phyloP scores from a whole-genome alignment of 2,888 invertebrate genomes.

The Drosophila quasianomalipes region DNA sequence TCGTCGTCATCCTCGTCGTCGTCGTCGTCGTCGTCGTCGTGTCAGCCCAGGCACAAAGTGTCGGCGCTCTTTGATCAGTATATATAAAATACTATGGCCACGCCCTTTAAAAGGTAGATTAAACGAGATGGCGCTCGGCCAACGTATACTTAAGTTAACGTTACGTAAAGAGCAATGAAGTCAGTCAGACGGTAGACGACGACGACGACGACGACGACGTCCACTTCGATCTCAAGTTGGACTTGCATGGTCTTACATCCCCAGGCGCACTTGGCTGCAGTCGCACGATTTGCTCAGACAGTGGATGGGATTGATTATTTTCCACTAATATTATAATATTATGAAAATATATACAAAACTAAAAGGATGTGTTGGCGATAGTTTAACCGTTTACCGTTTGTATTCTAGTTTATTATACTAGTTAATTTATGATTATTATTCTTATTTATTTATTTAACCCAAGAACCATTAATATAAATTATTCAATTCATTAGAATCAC shows the following conservation, averaged over 20 bases:
- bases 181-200: slow-evolving; percentile 65
- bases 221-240: slow-evolving; percentile 30
- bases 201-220: slow-evolving; percentile 38
- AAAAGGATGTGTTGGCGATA: not conserved
- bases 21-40: slow-evolving; percentile 44
- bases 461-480: not conserved
- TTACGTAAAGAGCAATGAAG: slow-evolving; percentile 82
- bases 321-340: not conserved
- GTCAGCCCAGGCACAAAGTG: slow-evolving; percentile 83
- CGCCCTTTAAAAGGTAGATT: slow-evolving; percentile 85
- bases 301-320: slow-evolving; percentile 46
- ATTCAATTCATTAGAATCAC: not conserved
- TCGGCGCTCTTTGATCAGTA: slow-evolving; percentile 85
- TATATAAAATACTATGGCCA: slow-evolving; percentile 86
- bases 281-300: slow-evolving; percentile 57
- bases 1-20: slow-evolving; percentile 35
- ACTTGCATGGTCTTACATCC: slow-evolving; percentile 59
- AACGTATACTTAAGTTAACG: slow-evolving; percentile 82
- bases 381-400: not conserved
- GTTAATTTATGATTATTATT: not conserved
- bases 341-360: not conserved
- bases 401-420: not conserved
- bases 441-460: not conserved
- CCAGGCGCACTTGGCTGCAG: slow-evolving; percentile 66
- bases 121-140: slow-evolving; percentile 86